Percentiles rank a stretch among this genome's conserved stretches.
Conservation (phyloP, 2,113 vertebrate species). For the Chamaea fasciata region DNA sequence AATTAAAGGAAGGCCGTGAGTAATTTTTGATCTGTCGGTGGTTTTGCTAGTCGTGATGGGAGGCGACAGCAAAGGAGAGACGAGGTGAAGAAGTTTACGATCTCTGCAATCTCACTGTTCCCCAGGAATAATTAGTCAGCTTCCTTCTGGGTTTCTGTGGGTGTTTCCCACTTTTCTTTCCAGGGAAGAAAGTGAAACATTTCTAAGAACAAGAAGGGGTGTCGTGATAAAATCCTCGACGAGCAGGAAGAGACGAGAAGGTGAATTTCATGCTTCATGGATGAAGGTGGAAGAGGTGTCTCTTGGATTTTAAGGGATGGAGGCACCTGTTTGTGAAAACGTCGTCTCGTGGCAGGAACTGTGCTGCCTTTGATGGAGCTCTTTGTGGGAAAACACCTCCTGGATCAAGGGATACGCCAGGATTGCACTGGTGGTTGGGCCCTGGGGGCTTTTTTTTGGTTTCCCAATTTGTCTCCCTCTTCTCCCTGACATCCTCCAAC, state of each 20-base stretch:
- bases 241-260: neutral
- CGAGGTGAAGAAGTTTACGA: neutral
- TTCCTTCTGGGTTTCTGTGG: neutral
- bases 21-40: neutral
- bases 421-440: neutral
- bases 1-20: neutral
- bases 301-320: neutral
- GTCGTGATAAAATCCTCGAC: neutral
- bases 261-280: neutral
- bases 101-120: neutral
- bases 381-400: neutral
- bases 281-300: neutral
- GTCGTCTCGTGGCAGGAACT: neutral
- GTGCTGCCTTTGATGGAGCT: neutral
- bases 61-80: neutral
- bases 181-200: neutral
- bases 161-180: neutral
- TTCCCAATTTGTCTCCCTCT: neutral
- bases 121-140: conserved; percentile 5
- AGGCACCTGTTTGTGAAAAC: neutral
- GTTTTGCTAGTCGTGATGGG: neutral
- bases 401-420: neutral
- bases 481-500: neutral
- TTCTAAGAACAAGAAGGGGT: neutral
- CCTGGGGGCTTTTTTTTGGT: neutral